Base-by-base conservation (phyloP, 2,797 vertebrate species). In the Periparus ater region DNA sequence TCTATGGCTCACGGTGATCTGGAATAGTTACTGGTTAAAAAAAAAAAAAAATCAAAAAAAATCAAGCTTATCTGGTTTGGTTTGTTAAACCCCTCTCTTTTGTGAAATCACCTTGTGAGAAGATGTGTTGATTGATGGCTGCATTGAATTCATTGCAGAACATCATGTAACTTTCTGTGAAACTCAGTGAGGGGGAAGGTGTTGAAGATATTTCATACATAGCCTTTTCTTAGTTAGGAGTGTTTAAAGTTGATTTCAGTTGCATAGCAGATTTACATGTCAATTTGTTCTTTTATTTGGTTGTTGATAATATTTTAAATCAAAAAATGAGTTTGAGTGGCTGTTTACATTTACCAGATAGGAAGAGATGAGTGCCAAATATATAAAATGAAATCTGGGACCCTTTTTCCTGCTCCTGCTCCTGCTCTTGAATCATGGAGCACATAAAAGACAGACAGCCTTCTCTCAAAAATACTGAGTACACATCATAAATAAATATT, bases 401-500 rank as follows among this genome's bases (percentile, higher is more conserved):
- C 15, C 18, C 11, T 73, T 23, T 77, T 83, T 65, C 11, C 60
- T 82, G 25, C 20, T 32, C 9, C 45, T 50, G 15, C 22, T 32
- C 36, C 36, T 36, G 15, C 22, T 32, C 10, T 47, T 60, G 17
- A 80, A 50, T 72, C 25, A 48, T 20, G 20, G 27, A 78, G 23
- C 12, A 30, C 6, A 13, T 53, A 36, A 14, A 83, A 96, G 79
- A 76, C 60, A 96, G 79, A 76, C 60, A 85, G 34, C 36, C 23
- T 32, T 87, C 90, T 95, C 65, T n/a, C 30, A 66, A 89, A 85
- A 82, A 93, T 60, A 44, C 62, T 50, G 45, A 86, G 50, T 77
- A n/a, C 83, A 79, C 34, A 25, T 62, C 86, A 82, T 90, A 96
- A 94, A 96, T 94, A 93, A 95, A 93, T 95, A 82, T 94, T 95